These are phyloP conservation scores for Drosophila nigricruria DNA, from an alignment of 2,888 invertebrate species.

Conservation along the genomic window DNA sequence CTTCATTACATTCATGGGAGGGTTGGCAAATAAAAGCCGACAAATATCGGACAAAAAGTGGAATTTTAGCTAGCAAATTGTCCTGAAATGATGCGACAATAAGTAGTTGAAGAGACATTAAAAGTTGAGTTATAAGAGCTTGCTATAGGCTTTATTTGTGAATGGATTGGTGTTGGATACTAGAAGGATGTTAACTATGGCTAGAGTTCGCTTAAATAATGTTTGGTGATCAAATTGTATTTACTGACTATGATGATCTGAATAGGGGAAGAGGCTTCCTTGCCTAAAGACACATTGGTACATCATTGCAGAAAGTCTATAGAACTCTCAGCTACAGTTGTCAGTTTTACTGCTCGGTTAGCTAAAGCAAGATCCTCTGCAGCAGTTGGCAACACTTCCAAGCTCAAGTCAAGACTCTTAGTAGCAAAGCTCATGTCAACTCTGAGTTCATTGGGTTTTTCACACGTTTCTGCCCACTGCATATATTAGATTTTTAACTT, in stretches of 20 bases:
- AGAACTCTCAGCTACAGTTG: neutral
- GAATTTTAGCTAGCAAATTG: slow-evolving; percentile 9
- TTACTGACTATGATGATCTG: neutral
- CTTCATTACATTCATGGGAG: slow-evolving; percentile 44
- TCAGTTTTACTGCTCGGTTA: neutral
- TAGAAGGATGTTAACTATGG: neutral
- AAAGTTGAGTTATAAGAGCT: neutral
- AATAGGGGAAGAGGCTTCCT: neutral
- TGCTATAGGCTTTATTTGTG: neutral
- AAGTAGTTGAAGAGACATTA: neutral
- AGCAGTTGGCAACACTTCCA: neutral
- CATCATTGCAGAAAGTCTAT: no score
- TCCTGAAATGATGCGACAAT: slow-evolving; percentile 7
- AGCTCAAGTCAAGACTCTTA: neutral
- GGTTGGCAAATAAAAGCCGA: neutral
- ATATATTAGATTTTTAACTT: neutral
- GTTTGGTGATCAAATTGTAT: neutral
- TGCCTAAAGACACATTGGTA: neutral
- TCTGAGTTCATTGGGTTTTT: neutral
- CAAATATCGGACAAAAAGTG: slow-evolving; percentile 11
- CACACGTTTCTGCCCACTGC: neutral
- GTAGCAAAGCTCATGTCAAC: neutral
- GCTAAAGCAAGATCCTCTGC: neutral
- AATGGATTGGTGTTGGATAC: neutral
- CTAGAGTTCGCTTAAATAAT: neutral